Base-by-base conservation (phyloP, 2,888 invertebrate genomes). In the Coremacera marginata region DNA sequence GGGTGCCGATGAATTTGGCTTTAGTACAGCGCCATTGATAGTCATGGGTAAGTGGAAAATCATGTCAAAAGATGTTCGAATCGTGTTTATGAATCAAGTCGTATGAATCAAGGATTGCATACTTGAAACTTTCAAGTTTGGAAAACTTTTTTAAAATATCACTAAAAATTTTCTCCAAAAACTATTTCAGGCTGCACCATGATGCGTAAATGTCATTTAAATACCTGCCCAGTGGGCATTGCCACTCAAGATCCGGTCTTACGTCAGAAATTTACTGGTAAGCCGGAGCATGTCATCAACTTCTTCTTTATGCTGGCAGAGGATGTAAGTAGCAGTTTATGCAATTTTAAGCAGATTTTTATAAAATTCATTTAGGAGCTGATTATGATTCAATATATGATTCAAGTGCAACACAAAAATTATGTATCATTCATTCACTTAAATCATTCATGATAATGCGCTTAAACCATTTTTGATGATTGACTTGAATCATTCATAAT, bases 161-260 rank as follows among this genome's bases (percentile, higher is more conserved):
- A 5, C 14, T 63, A 27, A 37, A 3, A 57, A 68, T 65, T 62
- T 49, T 27, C n/a, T 34, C 62, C 22, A 52, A 1, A 60, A 73
- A 75, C 8, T 68, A 3, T 60, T 82, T 8, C 78, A 86, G 92
- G 99, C 4, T 99, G 99, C 87, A 99, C 98, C 0, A 99, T 99
- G 99, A 99, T 99, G 99, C 92, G 99, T 77, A 99, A 99, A 89
- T 99, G 99, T 86, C 99, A 99, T 89, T 91, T 99, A 83, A 99
- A 99, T 90, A 99, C 99, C 8, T 99, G 99, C 83, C 99, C 99
- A 0, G 99, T 99, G 78, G 99, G 99, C 79, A 96, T 99, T 85
- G 99, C 99, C 1, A 99, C 99, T 0, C 99, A 99, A 90, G 99
- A 99, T 91, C 99, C 99, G 0, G 92, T 95, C 16, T 91, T 99